Evolutionary conservation across 2,888 invertebrate species (phyloP), one percentile per base, ranked within the genome.

Genomic region (Callinectes sapidus): DNA sequence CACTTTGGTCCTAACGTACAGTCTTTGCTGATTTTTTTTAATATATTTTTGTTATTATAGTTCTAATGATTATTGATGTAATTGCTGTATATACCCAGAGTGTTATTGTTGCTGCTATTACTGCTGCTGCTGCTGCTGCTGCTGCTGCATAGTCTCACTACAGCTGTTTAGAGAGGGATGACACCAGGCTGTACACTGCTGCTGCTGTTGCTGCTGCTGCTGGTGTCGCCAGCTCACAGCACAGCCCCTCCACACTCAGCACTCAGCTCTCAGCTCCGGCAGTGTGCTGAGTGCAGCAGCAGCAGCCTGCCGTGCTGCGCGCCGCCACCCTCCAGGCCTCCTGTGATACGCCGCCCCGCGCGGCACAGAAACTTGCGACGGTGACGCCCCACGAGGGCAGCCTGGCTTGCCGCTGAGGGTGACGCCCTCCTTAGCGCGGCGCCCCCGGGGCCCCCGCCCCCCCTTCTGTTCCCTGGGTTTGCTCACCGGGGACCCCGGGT

Each of bases 101-200:
- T 71, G 71, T 71, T 71, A 35, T 18, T 85, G 42, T 61, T 85
- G 85, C 85, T 85, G 85, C 85, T 85, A 23, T 23, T 85, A 23
- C 85, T 85, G 42, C 39, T 85, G 35, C 35, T 85, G 35, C 85
- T 85, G 85, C 85, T 85, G 85, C 85, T 85, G 85, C 85, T 85
- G 85, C 35, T 85, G 85, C 39, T 85, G 42, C 39, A 85, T 71
- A 71, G 71, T 23, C 71, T 71, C 71, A 71, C 71, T 71, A 28
- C 71, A 71, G 71, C 71, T 71, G 71, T 71, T 71, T 71, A 71
- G 71, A 71, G 71, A 71, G 71, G 71, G 71, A 23, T n/a, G 23
- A 71, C 71, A 71, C 6, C 71, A 71, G 23, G 71, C 28, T n/a
- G 71, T 10, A n/a, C 71, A 61, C 48, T 61, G 61, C 61, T 61